Conservation (phyloP, 2,113 vertebrate species). For the Delphinapterus leucas region DNA sequence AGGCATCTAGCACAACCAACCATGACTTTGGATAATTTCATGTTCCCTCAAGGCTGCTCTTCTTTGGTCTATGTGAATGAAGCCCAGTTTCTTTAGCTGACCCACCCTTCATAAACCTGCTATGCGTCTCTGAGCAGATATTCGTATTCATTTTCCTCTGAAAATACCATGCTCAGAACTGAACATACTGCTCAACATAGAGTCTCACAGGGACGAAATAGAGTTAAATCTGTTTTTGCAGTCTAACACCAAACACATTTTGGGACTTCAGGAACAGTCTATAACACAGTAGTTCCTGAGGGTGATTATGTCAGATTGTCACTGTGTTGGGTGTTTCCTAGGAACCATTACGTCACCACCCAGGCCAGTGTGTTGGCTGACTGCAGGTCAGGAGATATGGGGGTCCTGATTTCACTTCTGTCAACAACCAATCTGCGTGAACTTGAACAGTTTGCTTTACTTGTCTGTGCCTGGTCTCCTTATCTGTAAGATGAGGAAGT, state of each 20-base stretch:
- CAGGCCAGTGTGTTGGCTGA: too few relatives aligned
- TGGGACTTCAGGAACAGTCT: neutral
- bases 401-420: neutral
- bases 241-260: neutral
- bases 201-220: neutral
- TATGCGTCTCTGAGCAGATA: neutral
- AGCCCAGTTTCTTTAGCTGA: neutral
- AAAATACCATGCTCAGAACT: neutral
- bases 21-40: neutral
- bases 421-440: neutral
- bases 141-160: neutral
- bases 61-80: fast-evolving
- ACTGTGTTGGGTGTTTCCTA: neutral
- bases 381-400: neutral
- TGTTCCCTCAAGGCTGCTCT: neutral
- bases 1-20: neutral
- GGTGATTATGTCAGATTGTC: neutral
- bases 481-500: neutral
- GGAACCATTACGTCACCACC: too few relatives aligned
- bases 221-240: neutral
- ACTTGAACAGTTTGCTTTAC: neutral
- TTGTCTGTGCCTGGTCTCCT: neutral
- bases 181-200: fast-evolving
- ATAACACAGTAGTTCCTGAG: neutral
- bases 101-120: neutral